Conservation (phyloP, 2,888 invertebrate genomes). For the Willowsia nigromaculata region DNA sequence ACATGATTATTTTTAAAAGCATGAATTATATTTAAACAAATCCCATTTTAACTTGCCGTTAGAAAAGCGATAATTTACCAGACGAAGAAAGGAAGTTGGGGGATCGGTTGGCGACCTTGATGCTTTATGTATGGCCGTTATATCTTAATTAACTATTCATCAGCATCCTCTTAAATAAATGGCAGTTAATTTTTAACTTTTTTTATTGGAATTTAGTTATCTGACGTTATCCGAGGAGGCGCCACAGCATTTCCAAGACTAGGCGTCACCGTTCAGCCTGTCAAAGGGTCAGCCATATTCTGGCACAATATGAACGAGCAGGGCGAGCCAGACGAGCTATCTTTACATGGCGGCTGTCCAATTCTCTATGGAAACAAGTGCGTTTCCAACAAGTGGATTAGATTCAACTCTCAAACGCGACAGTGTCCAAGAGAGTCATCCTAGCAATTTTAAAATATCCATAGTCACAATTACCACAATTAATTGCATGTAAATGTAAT, state of each 20-base stretch:
- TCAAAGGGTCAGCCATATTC: conserved; percentile 81
- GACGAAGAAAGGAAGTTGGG: conserved; percentile 61
- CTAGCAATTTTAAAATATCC: not conserved
- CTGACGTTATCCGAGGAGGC: conserved; percentile 78
- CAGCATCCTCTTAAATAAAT: conserved; percentile 7
- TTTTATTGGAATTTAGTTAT: conserved; percentile 56
- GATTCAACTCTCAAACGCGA: conserved; percentile 74
- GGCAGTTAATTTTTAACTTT: not conserved
- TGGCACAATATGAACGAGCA: conserved; percentile 81
- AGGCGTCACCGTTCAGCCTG: conserved; percentile 78
- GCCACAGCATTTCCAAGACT: conserved; percentile 79
- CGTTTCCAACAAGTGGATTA: conserved; percentile 78
- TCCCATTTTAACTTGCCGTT: not conserved
- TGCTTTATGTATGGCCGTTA: conserved; percentile 75
- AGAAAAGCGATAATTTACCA: conserved; percentile 13
- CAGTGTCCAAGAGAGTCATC: conserved; percentile 18
- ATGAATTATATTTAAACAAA: not conserved
- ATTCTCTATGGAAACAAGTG: conserved; percentile 77
- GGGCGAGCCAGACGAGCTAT: conserved; percentile 80
- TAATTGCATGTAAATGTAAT: too few relatives aligned
- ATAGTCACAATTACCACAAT: not conserved
- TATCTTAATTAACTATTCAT: not conserved
- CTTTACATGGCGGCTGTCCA: conserved; percentile 76
- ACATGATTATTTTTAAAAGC: not conserved
- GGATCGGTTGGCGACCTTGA: conserved; percentile 76